These are phyloP conservation scores for Enteromius afrohamiltoni DNA, from an alignment of 2,797 vertebrate genomes.

Conservation along the genomic window DNA sequence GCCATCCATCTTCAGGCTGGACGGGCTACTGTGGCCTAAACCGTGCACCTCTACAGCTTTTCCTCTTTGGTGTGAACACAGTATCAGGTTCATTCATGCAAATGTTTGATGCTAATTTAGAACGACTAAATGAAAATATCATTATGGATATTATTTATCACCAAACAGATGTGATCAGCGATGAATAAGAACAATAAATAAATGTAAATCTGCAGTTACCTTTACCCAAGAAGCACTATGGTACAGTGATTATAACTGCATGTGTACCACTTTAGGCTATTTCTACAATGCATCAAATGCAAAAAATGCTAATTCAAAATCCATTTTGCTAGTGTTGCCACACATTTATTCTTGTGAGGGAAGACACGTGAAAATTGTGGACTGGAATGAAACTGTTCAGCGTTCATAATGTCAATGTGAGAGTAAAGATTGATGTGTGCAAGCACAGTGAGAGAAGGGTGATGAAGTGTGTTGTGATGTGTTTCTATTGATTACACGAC, in stretches of 20 bases:
- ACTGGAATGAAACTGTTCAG: slow-evolving; percentile 9
- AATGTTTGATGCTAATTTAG: not conserved
- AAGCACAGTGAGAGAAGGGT: not conserved
- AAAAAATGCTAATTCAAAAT: not conserved
- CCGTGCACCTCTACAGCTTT: slow-evolving; percentile 4
- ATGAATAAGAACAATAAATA: not conserved
- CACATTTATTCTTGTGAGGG: not conserved
- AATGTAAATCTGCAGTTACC: not conserved
- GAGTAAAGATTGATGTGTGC: slow-evolving; percentile 1
- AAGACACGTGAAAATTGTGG: not conserved
- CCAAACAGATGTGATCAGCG: not conserved
- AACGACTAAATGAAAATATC: not conserved
- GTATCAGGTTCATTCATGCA: slow-evolving; percentile 8
- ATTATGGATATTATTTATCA: slow-evolving; percentile 3
- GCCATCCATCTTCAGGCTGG: slow-evolving; percentile 38
- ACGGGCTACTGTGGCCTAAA: slow-evolving; percentile 5
- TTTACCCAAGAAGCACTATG: not conserved
- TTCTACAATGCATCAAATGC: not conserved
- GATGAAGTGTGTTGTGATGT: slow-evolving; percentile 5
- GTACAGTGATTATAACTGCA: not conserved
- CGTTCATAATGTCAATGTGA: slow-evolving; percentile 7
- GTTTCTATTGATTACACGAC: slow-evolving; percentile 18
- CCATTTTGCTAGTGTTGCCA: not conserved
- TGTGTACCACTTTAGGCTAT: too few relatives aligned
- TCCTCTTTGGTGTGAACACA: slow-evolving; percentile 34